Percentiles rank a stretch among this genome's conserved stretches.
These are phyloP conservation scores for Dendroctonus ponderosae DNA, from an alignment of 1,140 invertebrate species.

Conservation along the genomic window DNA sequence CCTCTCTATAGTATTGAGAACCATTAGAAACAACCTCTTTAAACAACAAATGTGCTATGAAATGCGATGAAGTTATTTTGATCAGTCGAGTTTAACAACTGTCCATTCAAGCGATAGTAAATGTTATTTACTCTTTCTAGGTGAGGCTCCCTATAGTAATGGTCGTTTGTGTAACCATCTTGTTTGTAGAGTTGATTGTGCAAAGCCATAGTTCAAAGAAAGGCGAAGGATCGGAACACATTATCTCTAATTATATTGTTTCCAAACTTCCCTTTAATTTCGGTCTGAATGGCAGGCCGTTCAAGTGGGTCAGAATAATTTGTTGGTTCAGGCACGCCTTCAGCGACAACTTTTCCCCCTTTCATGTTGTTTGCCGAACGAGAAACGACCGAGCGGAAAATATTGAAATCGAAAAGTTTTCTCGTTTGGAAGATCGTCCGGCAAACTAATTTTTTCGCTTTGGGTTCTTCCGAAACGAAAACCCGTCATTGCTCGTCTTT, in stretches of 20 bases:
- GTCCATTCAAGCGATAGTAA: neutral
- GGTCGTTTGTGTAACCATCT: constrained; percentile 27
- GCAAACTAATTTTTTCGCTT: constrained; percentile 1
- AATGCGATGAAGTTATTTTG: no score
- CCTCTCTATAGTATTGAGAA: no score
- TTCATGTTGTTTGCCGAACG: constrained; percentile 11
- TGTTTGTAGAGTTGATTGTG: constrained; percentile 30
- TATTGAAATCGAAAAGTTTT: constrained; percentile 23
- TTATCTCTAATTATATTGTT: constrained; percentile 29
- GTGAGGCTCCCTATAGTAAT: neutral
- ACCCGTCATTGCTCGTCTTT: constrained; percentile 1
- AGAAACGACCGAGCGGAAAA: constrained; percentile 12
- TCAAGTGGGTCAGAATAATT: constrained; percentile 17
- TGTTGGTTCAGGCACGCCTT: constrained; percentile 17
- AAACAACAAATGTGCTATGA: no score
- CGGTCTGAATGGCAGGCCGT: constrained; percentile 1
- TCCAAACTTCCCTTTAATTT: constrained; percentile 26
- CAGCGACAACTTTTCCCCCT: constrained; percentile 11
- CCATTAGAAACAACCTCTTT: no score
- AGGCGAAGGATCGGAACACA: constrained; percentile 7
- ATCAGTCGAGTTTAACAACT: no score
- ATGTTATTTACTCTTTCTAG: neutral
- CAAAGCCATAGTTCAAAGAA: constrained; percentile 14
- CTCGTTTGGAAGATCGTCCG: constrained; percentile 17
- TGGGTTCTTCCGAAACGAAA: neutral